Conservation (phyloP, 2,797 vertebrate species). For the Mico argentatus region DNA sequence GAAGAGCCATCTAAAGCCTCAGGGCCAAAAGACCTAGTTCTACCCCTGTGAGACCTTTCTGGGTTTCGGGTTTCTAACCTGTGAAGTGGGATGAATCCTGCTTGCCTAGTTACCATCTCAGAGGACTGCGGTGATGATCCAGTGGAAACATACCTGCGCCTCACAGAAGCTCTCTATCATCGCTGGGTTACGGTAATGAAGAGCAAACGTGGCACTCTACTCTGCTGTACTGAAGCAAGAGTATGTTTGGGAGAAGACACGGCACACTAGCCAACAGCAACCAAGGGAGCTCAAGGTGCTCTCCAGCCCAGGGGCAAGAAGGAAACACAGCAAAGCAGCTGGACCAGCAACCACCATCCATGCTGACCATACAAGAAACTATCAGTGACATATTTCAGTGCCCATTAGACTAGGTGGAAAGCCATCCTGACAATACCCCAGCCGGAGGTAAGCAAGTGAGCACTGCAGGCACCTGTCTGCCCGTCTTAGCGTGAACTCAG, state of each 20-base stretch:
- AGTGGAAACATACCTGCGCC: neutral
- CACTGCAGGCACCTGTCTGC: neutral
- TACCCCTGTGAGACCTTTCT: neutral
- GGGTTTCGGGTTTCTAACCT: neutral
- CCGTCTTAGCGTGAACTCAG: neutral
- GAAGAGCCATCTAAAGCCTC: neutral
- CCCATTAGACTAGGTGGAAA: neutral
- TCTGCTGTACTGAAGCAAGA: neutral
- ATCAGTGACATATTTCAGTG: neutral
- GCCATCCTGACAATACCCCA: neutral
- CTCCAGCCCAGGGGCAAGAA: neutral
- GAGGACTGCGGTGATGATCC: neutral
- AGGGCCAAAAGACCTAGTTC: neutral
- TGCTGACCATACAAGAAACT: neutral
- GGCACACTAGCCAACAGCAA: neutral
- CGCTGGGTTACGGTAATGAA: neutral
- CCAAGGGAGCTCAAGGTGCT: neutral
- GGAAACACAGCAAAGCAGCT: neutral
- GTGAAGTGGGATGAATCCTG: neutral
- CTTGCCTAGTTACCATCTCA: neutral
- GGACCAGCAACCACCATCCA: neutral
- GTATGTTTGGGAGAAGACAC: neutral
- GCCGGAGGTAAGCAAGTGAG: neutral
- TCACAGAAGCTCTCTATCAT: neutral
- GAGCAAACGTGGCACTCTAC: neutral